A percentile compares a stretch with the other conserved stretches of the same genome.
Evolutionary conservation across 2,113 vertebrate genomes (phyloP).

Genomic region (Peromyscus californicus): DNA sequence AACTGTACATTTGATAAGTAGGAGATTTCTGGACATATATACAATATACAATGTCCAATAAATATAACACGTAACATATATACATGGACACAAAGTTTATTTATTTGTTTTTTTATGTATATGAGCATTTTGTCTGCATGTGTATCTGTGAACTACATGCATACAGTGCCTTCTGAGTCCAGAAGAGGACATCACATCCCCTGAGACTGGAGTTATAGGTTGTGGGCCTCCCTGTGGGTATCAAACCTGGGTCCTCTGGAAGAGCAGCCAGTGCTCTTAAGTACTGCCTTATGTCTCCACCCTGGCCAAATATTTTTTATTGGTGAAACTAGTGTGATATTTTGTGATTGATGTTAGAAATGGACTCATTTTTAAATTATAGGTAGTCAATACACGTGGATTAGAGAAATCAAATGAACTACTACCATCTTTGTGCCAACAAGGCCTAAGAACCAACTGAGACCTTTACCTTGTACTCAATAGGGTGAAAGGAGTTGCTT

Average conservation of each 20-base stretch:
- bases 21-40: not conserved
- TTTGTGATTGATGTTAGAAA: not conserved
- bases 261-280: not conserved
- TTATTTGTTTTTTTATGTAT: not conserved
- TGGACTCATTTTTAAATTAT: constrained; percentile 14
- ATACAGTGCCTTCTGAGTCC: not conserved
- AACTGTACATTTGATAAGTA: constrained; percentile 26
- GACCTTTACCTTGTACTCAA: not conserved
- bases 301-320: not conserved
- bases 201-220: not conserved
- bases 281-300: not conserved
- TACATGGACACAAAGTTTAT: not conserved
- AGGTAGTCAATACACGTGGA: not conserved
- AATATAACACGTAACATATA: not conserved
- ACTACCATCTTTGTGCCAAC: not conserved
- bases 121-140: not conserved
- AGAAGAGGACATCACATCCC: not conserved
- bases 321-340: not conserved
- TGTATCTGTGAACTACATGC: not conserved
- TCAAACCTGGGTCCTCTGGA: not conserved
- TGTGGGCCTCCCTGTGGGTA: not conserved
- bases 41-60: not conserved
- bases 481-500: not conserved
- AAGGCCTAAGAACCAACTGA: not conserved
- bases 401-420: not conserved